A percentile compares a stretch with the other conserved stretches of the same genome.
Evolutionary conservation across 2,888 invertebrate species (phyloP).

Genomic region (Colostygia pectinataria): DNA sequence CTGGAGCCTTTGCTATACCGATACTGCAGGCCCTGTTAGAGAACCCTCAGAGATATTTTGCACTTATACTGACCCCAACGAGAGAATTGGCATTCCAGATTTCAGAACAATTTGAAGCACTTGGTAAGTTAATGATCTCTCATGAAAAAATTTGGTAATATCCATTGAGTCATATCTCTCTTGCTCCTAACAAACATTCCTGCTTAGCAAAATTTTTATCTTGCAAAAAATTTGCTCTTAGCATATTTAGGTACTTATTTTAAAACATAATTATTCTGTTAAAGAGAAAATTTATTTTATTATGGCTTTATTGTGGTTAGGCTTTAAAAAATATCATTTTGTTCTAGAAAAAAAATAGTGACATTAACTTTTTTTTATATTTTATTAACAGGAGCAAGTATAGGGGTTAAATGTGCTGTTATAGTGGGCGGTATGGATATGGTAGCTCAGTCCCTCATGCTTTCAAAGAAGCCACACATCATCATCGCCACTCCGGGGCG

Average conservation of each 20-base stretch:
- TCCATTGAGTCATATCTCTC: no score
- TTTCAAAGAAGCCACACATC: conserved; percentile 98
- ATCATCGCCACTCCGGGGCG: conserved; percentile 98
- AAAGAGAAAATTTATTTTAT: no score
- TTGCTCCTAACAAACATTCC: background rate
- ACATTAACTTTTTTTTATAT: background rate
- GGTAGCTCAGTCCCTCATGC: conserved; percentile 94
- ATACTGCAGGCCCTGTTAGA: conserved; percentile 95
- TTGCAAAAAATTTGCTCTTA: no score
- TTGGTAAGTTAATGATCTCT: conserved; percentile 84
- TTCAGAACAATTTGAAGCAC: conserved; percentile 98
- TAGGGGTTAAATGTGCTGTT: conserved; percentile 97
- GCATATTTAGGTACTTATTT: no score
- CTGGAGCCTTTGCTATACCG: conserved; percentile 98
- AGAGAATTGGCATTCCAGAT: conserved; percentile 99
- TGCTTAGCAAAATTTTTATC: no score
- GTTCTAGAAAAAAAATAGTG: no score
- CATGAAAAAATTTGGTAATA: no score
- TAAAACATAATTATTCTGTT: no score
- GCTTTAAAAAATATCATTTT: no score
- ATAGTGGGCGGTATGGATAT: conserved; percentile 99
- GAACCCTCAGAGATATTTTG: conserved; percentile 96
- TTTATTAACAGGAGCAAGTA: conserved; percentile 85
- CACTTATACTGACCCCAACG: conserved; percentile 96
- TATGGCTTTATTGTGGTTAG: no score